A percentile compares a stretch with the other conserved stretches of the same genome.
Evolutionary conservation across 1,140 invertebrate genomes (phyloP).

Genomic region (Trichogramma pretiosum): DNA sequence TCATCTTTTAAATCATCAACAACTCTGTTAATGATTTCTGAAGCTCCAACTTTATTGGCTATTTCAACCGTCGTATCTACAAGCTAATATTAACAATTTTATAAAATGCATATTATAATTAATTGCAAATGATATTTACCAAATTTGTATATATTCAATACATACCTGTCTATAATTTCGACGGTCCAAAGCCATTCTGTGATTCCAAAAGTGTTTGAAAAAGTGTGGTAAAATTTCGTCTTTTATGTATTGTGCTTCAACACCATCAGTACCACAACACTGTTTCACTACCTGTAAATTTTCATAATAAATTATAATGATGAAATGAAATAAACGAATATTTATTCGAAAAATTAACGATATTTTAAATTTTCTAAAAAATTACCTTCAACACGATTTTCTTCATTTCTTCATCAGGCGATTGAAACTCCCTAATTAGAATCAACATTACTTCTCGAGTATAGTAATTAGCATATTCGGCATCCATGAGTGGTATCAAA

Average conservation of each 20-base stretch:
- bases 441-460: conserved; percentile 99
- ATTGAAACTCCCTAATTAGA: conserved; percentile 97
- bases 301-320: conserved; percentile 14
- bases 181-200: conserved; percentile 96
- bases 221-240: conserved; percentile 98
- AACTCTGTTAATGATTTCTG: conserved; percentile 96
- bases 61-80: conserved; percentile 99
- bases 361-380: conserved; percentile 18
- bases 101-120: conserved; percentile 3
- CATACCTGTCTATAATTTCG: conserved; percentile 85
- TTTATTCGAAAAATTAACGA: conserved; percentile 12
- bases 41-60: conserved; percentile 97
- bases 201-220: conserved; percentile 99
- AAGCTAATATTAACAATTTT: conserved; percentile 47
- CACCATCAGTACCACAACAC: conserved; percentile 99
- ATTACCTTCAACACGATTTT: conserved; percentile 98
- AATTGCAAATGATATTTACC: conserved; percentile 10
- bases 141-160: conserved; percentile 1
- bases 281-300: conserved; percentile 92
- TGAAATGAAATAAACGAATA: conserved; percentile 1
- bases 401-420: conserved; percentile 99
- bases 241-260: conserved; percentile 98
- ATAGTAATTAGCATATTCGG: conserved; percentile 99
- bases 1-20: conserved; percentile 99
- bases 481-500: conserved; percentile 98